phyloP scores from a whole-genome alignment of 1,140 invertebrate genomes.

The Drosophila busckii region DNA sequence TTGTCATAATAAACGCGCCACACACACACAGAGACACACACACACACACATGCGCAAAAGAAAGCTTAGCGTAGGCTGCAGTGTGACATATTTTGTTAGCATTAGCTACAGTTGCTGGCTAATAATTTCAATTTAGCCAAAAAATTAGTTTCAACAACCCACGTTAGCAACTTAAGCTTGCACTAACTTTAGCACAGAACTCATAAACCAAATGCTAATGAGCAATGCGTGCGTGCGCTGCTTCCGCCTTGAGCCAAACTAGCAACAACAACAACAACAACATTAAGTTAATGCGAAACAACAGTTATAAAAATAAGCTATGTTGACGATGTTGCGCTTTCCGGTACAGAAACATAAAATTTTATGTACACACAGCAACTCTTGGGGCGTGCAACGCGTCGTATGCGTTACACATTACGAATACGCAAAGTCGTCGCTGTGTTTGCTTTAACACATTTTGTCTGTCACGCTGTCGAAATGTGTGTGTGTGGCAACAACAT shows the following conservation, averaged over 20 bases:
- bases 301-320: constrained; percentile 59
- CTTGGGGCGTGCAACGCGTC: constrained; percentile 56
- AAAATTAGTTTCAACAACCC: constrained; percentile 68
- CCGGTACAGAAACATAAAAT: constrained; percentile 74
- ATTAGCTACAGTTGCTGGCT: constrained; percentile 75
- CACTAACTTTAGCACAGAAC: constrained; percentile 25
- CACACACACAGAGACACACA: constrained; percentile 29
- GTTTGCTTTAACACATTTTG: constrained; percentile 64
- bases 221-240: constrained; percentile 41
- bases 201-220: constrained; percentile 29
- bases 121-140: constrained; percentile 77
- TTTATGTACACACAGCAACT: constrained; percentile 58
- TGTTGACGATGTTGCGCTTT: constrained; percentile 58
- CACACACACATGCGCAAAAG: constrained; percentile 21
- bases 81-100: constrained; percentile 78
- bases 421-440: constrained; percentile 18
- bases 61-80: constrained; percentile 62
- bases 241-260: constrained; percentile 49
- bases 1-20: constrained; percentile 74
- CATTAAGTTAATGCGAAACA: constrained; percentile 65
- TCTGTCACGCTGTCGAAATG: constrained; percentile 51
- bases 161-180: too few species aligned
- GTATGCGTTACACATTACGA: constrained; percentile 70
- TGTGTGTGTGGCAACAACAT: constrained; percentile 28
- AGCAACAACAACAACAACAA: constrained; percentile 27